Conservation (phyloP, 1,140 invertebrate species). For the Anoplophora glabripennis region DNA sequence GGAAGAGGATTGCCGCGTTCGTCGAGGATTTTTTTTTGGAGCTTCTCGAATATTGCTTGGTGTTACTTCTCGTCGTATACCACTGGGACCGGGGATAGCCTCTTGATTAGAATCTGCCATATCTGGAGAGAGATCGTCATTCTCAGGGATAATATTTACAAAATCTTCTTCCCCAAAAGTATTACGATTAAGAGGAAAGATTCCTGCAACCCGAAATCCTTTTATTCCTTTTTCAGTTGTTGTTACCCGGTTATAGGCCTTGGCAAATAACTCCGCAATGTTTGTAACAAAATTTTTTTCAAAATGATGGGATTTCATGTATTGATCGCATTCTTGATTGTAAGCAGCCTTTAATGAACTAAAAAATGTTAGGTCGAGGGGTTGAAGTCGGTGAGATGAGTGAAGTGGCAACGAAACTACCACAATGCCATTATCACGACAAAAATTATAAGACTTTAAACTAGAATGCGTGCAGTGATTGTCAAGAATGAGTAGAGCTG, state of each 20-base stretch:
- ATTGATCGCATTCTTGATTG: conserved; percentile 10
- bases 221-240: conserved; percentile 9
- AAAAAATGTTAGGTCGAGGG: too few species aligned
- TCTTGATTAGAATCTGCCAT: too few species aligned
- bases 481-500: conserved; percentile 40
- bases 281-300: conserved; percentile 8
- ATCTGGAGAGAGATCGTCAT: too few species aligned
- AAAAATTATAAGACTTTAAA: conserved; percentile 1
- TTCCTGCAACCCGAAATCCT: not conserved
- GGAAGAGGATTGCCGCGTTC: not conserved
- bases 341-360: conserved; percentile 13
- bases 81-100: too few species aligned
- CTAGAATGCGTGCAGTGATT: conserved; percentile 22
- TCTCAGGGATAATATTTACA: too few species aligned
- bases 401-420: not conserved
- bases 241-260: conserved; percentile 17
- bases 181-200: too few species aligned
- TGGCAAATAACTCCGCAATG: conserved; percentile 12
- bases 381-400: too few species aligned
- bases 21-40: too few species aligned
- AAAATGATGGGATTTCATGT: conserved; percentile 13
- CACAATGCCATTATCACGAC: conserved; percentile 7
- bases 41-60: too few species aligned
- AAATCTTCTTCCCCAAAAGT: too few species aligned
- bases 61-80: too few species aligned